phyloP scores from a whole-genome alignment of 2,797 vertebrate species.

The Sternotherus odoratus region DNA sequence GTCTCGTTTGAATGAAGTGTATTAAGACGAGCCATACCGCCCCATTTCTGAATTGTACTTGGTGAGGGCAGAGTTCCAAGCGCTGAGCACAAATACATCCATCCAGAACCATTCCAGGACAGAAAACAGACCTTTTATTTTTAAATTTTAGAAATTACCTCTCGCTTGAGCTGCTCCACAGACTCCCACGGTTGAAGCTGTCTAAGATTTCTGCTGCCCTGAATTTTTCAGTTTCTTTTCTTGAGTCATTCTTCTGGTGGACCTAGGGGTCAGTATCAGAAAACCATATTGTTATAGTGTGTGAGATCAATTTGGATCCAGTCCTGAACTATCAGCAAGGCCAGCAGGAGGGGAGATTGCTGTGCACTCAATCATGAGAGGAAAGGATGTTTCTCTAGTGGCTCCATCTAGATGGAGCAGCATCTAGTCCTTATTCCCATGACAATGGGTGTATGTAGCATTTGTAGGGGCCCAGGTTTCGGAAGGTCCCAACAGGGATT shows the following conservation, averaged over 20 bases:
- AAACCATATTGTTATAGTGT: not conserved
- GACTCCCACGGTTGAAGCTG: not conserved
- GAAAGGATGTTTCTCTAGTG: accelerated
- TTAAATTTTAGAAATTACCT: not conserved
- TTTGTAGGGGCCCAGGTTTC: not conserved
- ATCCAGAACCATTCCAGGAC: accelerated
- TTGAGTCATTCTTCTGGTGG: not conserved
- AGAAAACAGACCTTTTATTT: not conserved
- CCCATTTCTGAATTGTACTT: not conserved
- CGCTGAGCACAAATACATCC: not conserved
- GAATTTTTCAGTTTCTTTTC: not conserved
- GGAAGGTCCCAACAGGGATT: not conserved
- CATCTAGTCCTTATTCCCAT: not conserved
- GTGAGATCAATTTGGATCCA: accelerated
- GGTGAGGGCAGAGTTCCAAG: not conserved
- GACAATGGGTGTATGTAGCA: not conserved
- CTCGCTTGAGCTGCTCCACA: not conserved
- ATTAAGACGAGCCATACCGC: not conserved
- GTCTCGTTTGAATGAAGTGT: not conserved
- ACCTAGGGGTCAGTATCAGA: not conserved
- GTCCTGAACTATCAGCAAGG: accelerated
- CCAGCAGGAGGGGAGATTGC: not conserved
- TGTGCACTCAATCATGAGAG: not conserved
- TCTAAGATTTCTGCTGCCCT: not conserved
- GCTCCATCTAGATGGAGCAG: accelerated